Evolutionary conservation across 1,140 invertebrate species (phyloP), one percentile per base, ranked within the genome.

Genomic region (Pachypeltis micranthus): DNA sequence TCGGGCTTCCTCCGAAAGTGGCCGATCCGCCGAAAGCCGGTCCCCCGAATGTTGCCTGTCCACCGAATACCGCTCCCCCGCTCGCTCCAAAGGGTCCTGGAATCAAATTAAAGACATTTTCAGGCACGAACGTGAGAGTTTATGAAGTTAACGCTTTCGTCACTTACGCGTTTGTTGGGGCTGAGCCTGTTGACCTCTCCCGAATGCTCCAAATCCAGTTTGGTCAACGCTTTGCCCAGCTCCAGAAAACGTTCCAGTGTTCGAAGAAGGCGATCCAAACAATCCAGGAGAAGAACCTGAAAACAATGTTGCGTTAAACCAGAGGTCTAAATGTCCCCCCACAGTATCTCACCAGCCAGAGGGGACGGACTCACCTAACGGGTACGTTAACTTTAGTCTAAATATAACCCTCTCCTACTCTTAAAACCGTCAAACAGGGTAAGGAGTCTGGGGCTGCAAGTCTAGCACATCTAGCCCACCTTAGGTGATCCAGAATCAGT

Each of bases 1-100:
- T 61, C 21, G 68, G 65, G 24, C 55, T 26, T 12, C 68, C 68
- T 25, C 78, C 78, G 68, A 80, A 81, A 1, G 75, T 72, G 0
- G 78, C 70, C n/a, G 78, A 71, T 4, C 72, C 72, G 2, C 80
- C 79, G 70, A 81, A 80, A 12, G 73, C 74, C 21, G 79, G 75
- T 34, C 72, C 67, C 1, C 79, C 78, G 64, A 80, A 81, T 12
- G 71, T 70, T 0, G 76, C 68, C 3, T 69, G 62, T 16, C 59
- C 14, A 51, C 56, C 51, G 31, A 64, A 66, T 55, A 61, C 57
- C 7, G 44, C 23, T 31, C 31, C 51, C 3, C 29, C 59, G 29
- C 14, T 21, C 2, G 19, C 2, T 21, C 10, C 63, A n/a, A 63
- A 59, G 1, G 26, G 29, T 44, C 16, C 16, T 16, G 2, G 23